Evolutionary conservation across 1,140 invertebrate species (phyloP), one percentile per base, ranked within the genome.

Genomic region (Phthorimaea operculella): DNA sequence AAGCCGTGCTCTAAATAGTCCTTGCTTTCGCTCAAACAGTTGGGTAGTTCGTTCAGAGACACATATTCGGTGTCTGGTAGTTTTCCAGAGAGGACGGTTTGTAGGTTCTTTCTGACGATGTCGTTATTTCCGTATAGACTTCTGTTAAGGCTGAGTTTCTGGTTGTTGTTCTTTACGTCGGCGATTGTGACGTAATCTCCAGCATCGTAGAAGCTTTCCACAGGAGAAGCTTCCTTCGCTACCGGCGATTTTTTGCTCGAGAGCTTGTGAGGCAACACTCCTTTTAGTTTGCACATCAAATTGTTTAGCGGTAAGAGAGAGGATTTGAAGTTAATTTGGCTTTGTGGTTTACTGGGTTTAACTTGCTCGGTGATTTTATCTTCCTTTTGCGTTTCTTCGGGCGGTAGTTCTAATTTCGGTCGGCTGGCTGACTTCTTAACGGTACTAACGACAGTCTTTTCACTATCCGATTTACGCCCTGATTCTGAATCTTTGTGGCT

Each of bases 181-280:
- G 92, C 91, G 75, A 95, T 93, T 44, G 92, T 94, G 9, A 94
- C 93, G 83, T 94, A 94, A 81, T 94, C 93, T 66, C 92, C 93
- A 55, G 90, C 87, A 64, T 87, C 83, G 64, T 87, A 88, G 47
- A 86, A 74, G 51, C 84, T 59, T 50, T 87, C 86, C 45, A 69
- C 45, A 16, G 63, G 36, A 34, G 72, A 76, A 21, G 58, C 62
- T 63, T 88, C 86, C 78, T 90, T 90, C 65, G 53, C 39, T 21
- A 69, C 54, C 1, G 86, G 87, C 50, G 85, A 83, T 61, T 86
- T 88, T 70, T 87, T 87, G 59, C 83, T 87, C 0, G 81, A 80
- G 28, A 86, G 55, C 66, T 87, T 87, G 63, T 88, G 82, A 34
- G 87, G 87, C 48, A 90, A 68, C 34, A 90, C 90, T 28, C 87